Evolutionary conservation across 1,140 invertebrate genomes (phyloP).

Genomic region (Rhynchophorus ferrugineus): DNA sequence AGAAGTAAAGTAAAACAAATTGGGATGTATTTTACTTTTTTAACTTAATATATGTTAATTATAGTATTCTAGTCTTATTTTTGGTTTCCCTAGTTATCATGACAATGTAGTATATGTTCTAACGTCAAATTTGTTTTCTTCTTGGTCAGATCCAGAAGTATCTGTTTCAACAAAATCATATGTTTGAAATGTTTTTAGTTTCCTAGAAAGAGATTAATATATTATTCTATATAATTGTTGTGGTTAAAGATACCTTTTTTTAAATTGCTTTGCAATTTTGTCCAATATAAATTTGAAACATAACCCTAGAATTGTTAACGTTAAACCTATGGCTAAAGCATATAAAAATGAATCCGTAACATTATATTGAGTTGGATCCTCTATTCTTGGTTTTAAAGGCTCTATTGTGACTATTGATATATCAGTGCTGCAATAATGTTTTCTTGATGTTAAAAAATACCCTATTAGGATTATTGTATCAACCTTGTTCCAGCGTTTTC

Average conservation of each 20-base stretch:
- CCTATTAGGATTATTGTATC: too few relatives aligned
- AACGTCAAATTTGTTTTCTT: slow-evolving; percentile 29
- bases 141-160: slow-evolving; percentile 25
- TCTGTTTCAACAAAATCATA: slow-evolving; percentile 21
- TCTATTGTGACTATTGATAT: slow-evolving; percentile 13
- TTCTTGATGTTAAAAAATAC: too few relatives aligned
- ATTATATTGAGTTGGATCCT: slow-evolving; percentile 27
- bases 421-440: slow-evolving; percentile 11
- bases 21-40: slow-evolving; percentile 13
- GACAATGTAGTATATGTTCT: slow-evolving; percentile 18
- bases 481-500: too few relatives aligned
- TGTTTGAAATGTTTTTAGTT: slow-evolving; percentile 8
- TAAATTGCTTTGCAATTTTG: slow-evolving; percentile 8
- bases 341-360: slow-evolving; percentile 31
- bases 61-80: slow-evolving; percentile 2
- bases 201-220: slow-evolving; percentile 13
- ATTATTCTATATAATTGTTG: neutral
- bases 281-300: slow-evolving; percentile 16
- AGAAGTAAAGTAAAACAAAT: slow-evolving; percentile 60
- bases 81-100: too few relatives aligned
- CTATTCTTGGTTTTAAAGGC: slow-evolving; percentile 21
- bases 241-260: slow-evolving; percentile 18
- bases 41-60: slow-evolving; percentile 17
- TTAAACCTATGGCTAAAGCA: slow-evolving; percentile 17
- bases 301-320: slow-evolving; percentile 22